A percentile compares a stretch with the other conserved stretches of the same genome.
Evolutionary conservation across 2,888 invertebrate species (phyloP).

Genomic region (Podabrus alpinus): DNA sequence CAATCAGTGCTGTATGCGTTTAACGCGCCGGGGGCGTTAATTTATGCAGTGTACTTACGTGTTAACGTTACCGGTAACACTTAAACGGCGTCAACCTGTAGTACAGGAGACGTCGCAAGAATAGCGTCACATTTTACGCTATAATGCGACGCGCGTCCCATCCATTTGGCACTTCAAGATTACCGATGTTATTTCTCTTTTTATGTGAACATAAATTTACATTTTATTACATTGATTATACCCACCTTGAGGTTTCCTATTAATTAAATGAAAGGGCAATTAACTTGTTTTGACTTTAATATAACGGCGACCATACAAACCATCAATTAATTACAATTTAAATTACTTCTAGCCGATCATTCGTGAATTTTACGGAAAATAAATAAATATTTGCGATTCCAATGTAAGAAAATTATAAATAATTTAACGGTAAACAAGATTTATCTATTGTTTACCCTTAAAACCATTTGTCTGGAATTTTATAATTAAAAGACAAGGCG

Average conservation of each 20-base stretch:
- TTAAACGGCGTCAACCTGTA: background rate
- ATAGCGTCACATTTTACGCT: background rate
- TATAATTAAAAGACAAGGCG: background rate
- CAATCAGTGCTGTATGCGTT: too few species aligned
- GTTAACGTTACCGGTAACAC: background rate
- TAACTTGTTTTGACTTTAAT: background rate
- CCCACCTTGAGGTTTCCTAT: background rate
- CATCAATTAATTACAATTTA: background rate
- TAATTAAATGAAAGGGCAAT: background rate
- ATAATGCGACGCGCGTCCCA: background rate
- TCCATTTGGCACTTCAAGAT: background rate
- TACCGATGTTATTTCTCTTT: background rate
- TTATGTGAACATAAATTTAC: background rate
- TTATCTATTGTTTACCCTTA: background rate
- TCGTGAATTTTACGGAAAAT: background rate
- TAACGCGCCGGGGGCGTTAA: too few species aligned
- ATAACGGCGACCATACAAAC: background rate
- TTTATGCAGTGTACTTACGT: background rate
- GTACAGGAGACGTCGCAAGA: background rate
- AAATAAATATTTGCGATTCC: background rate
- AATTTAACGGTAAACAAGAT: background rate
- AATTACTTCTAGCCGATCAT: background rate
- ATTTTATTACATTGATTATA: background rate
- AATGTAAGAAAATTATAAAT: background rate
- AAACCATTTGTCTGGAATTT: background rate